phyloP scores from a whole-genome alignment of 64 coral and sea anemone species.

The Hydrozoanthus tunicans region DNA sequence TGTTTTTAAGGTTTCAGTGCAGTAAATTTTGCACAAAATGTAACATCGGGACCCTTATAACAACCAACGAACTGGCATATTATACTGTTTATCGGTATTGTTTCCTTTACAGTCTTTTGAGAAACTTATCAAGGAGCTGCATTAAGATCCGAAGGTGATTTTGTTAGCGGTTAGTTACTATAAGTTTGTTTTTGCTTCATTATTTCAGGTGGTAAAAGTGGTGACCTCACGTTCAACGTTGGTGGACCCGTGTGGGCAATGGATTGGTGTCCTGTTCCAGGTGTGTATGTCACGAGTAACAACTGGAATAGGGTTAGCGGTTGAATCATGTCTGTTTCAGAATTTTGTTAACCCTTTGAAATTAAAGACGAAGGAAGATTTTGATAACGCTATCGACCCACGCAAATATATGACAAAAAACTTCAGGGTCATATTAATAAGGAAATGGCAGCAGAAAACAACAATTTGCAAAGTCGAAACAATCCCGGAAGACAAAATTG shows the following conservation, averaged over 20 bases:
- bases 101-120: not conserved
- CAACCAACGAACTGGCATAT: no score
- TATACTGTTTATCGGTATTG: not conserved
- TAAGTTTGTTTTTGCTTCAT: not conserved
- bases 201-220: conserved; percentile 56
- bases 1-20: no score
- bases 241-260: conserved; percentile 93
- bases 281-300: conserved; percentile 33
- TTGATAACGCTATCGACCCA: not conserved
- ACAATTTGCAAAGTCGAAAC: not conserved
- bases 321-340: no score
- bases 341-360: not conserved
- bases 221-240: conserved; percentile 84
- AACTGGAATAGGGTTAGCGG: no score
- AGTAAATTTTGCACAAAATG: no score
- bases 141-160: not conserved
- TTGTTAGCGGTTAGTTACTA: not conserved
- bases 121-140: no score
- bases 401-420: not conserved
- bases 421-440: no score
- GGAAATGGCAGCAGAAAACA: not conserved
- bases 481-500: not conserved
- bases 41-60: no score
- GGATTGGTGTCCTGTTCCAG: conserved; percentile 92
- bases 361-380: not conserved